Base-by-base conservation (phyloP, 1,140 invertebrate species). In the Zaprionus gabonicus region DNA sequence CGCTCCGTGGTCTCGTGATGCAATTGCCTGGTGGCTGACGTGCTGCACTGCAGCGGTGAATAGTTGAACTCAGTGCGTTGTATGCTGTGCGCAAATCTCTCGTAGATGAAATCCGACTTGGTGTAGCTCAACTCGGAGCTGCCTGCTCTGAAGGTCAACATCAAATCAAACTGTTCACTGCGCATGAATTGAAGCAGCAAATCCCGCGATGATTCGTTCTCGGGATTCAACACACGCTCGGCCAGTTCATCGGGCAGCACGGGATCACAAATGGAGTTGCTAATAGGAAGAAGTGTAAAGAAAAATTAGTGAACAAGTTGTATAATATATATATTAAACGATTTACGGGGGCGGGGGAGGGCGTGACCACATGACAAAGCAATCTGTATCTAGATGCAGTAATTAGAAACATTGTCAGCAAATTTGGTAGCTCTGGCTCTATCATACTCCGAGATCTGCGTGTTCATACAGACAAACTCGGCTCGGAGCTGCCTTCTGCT, bases 251-350 rank as follows among this genome's bases (percentile, higher is more conserved):
- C 82, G 5, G 76, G 65, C 34, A 91, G 44, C 49, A 84, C 59
- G 0, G 91, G 92, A 78, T 93, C 92, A 27, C 92, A 93, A 7
- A 92, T 38, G n/a, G 82, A 60, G 36, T 90, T 71, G 76, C 91
- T 93, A 44, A 23, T 46, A 38, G 65, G 36, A 23, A 53, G 28
- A 59, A 46, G 0, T 13, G 17, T 1, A 4, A 13, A 1, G 5
- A 0, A 25, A 23, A 10, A 36, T 38, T 15, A n/a, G 36, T 27
- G 7, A 36, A 5, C 1, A 12, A 3, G 0, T 31, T 20, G 20
- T 20, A 20, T 20, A 20, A 20, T 20, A n/a, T n/a, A n/a, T n/a
- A n/a, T n/a, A n/a, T n/a, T n/a, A n/a, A n/a, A n/a, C 20, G 20
- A 20, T 20, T 0, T 20, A 20, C 0, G 20, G 0, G 9, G 31